Base-by-base conservation (phyloP, 1,140 invertebrate genomes). In the Anagrus nilaparvatae region DNA sequence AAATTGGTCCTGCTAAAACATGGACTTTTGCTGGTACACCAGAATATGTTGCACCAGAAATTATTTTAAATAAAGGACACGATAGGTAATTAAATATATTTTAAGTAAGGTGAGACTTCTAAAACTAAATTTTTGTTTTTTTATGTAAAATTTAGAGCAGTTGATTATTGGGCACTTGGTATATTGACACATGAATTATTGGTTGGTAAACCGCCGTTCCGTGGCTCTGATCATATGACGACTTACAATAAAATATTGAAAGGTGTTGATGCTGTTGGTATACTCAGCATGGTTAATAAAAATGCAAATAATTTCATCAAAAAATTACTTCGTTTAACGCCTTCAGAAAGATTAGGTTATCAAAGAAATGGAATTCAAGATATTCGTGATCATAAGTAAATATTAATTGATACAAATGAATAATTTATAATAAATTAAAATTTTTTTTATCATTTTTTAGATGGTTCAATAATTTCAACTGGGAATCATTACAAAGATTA, bases 11-110 rank as follows among this genome's bases (percentile, higher is more conserved):
- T 5, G 73, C 74, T 21, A 89, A 88, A 60, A 91, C 89, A 1
- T 89, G 83, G 81, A 92, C 87, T 1, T 92, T 92, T 55, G 87
- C 85, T 64, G 88, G 89, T n/a, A 91, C 81, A 4, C 79, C 79
- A 7, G 72, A 76, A 49, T 74, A 73, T 27, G 47, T 61, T 47
- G 54, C 57, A 14, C 56, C 55, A 3, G 57, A 61, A 39, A 54
- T 62, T 4, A 53, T 60, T 33, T 44, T 56, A 8, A 45, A 51
- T 36, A 53, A 75, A 50, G 74, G 71, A 14, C 75, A 79, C 49
- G 74, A 79, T 50, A 68, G 70, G 56, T 59, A 38, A 5, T 35
- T 36, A 21, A 7, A 30, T 12, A 25, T 12, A 8, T 25, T 25
- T 8, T 12, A 25, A 25, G 24, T 25, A 12, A 25, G 6, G 6